phyloP scores from a whole-genome alignment of 2,888 invertebrate species.

The Xestobium rufovillosum region DNA sequence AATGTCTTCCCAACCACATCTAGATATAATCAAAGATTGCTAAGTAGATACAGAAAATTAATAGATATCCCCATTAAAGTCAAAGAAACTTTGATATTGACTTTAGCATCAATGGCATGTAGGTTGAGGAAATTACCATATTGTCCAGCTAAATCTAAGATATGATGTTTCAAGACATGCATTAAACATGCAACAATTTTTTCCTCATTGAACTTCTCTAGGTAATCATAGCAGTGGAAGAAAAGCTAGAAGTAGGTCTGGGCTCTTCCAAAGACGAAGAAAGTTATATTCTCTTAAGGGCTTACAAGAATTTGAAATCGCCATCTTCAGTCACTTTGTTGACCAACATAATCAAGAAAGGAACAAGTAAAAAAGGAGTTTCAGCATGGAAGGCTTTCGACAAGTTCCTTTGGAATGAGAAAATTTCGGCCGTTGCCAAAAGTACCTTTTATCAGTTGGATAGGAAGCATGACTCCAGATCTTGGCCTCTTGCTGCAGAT shows the following conservation, averaged over 20 bases:
- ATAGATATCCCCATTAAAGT: conserved; percentile 50
- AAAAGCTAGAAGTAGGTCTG: conserved; percentile 36
- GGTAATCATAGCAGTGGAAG: conserved; percentile 39
- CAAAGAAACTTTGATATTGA: conserved; percentile 58
- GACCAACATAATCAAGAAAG: conserved; percentile 48
- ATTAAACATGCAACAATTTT: background rate
- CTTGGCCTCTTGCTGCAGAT: conserved; percentile 63
- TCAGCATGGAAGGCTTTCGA: conserved; percentile 62
- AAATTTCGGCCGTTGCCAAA: conserved; percentile 46
- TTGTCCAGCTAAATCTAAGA: conserved; percentile 29
- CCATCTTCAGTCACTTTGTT: conserved; percentile 52
- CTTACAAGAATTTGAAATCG: conserved; percentile 62
- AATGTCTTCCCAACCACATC: conserved; percentile 56
- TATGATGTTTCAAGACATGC: no score
- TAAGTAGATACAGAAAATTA: conserved; percentile 44
- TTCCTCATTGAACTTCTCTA: conserved; percentile 25
- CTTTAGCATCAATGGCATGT: conserved; percentile 55
- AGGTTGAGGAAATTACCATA: conserved; percentile 37
- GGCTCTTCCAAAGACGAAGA: conserved; percentile 46
- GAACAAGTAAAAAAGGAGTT: conserved; percentile 49
- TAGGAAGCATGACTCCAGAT: conserved; percentile 57
- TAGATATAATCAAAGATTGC: conserved; percentile 48
- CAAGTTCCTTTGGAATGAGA: conserved; percentile 34
- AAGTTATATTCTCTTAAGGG: conserved; percentile 54
- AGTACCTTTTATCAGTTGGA: conserved; percentile 54